Percentiles rank a stretch among this genome's conserved stretches.
phyloP scores from a whole-genome alignment of 2,888 invertebrate species.

The Agapostemon virescens region DNA sequence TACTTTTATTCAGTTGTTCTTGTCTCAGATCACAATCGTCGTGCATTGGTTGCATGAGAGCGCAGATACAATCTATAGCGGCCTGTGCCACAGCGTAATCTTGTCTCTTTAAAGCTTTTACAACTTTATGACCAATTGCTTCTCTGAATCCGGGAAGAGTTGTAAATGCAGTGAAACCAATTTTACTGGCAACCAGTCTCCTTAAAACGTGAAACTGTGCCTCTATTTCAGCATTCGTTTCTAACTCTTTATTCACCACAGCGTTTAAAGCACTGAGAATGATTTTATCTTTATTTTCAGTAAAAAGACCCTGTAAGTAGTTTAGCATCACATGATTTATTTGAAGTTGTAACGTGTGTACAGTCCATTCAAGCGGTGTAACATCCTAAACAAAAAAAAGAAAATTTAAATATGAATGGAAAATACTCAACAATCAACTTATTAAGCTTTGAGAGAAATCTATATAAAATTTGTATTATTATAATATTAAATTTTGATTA shows the following conservation, averaged over 20 bases:
- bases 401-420: slow-evolving; percentile 39
- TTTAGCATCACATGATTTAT: slow-evolving; percentile 73
- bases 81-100: slow-evolving; percentile 96
- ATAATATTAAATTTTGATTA: background rate
- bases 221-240: slow-evolving; percentile 89
- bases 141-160: slow-evolving; percentile 95
- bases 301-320: slow-evolving; percentile 92
- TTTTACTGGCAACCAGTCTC: slow-evolving; percentile 97
- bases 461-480: background rate
- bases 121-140: slow-evolving; percentile 95
- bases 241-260: slow-evolving; percentile 87
- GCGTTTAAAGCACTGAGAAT: slow-evolving; percentile 95
- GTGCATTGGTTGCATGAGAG: slow-evolving; percentile 99
- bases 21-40: slow-evolving; percentile 97
- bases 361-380: slow-evolving; percentile 78
- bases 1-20: slow-evolving; percentile 98
- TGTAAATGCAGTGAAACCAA: slow-evolving; percentile 98
- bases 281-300: slow-evolving; percentile 98
- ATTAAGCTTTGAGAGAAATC: background rate
- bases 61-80: slow-evolving; percentile 97
- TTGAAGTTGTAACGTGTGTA: slow-evolving; percentile 74
- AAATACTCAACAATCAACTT: background rate
- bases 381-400: slow-evolving; percentile 74
- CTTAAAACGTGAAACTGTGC: slow-evolving; percentile 97
- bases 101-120: slow-evolving; percentile 92